phyloP scores from a whole-genome alignment of 1,140 invertebrate genomes.

The Melanaphis sacchari region DNA sequence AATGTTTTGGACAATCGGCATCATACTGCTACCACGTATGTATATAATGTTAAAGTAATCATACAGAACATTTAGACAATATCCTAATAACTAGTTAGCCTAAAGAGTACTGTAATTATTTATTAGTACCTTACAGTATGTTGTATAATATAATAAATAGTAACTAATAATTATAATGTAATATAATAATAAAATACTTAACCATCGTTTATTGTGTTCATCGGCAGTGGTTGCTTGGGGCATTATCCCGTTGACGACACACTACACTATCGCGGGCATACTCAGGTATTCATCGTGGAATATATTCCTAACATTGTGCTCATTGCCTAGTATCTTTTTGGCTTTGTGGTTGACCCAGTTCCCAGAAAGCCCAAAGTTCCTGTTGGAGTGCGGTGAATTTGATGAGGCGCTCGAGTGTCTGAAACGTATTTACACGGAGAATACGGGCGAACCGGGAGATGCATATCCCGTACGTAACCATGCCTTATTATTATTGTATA shows the following conservation, averaged over 20 bases:
- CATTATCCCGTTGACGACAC: slow-evolving; percentile 72
- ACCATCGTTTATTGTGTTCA: no score
- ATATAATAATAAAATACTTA: background rate
- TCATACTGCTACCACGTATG: slow-evolving; percentile 74
- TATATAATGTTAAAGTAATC: background rate
- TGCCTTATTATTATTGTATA: background rate
- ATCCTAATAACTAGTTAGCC: background rate
- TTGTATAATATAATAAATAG: background rate
- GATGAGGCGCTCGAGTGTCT: slow-evolving; percentile 75
- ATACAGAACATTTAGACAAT: background rate
- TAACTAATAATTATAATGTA: background rate
- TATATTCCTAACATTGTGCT: slow-evolving; percentile 74
- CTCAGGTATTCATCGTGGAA: slow-evolving; percentile 79
- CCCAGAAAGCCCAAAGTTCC: slow-evolving; percentile 86
- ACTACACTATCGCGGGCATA: slow-evolving; percentile 65
- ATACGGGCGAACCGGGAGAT: slow-evolving; percentile 72
- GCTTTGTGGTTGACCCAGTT: slow-evolving; percentile 76
- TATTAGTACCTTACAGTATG: background rate
- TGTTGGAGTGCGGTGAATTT: slow-evolving; percentile 77
- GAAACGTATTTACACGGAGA: slow-evolving; percentile 73
- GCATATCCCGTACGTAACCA: slow-evolving; percentile 71
- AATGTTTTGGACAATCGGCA: slow-evolving; percentile 79
- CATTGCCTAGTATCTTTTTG: slow-evolving; percentile 69
- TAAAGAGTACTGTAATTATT: background rate
- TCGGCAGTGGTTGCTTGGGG: slow-evolving; percentile 74